Evolutionary conservation across 1,140 invertebrate species (phyloP), one percentile per base, ranked within the genome.

Genomic region (Scaptodrosophila lebanonensis): DNA sequence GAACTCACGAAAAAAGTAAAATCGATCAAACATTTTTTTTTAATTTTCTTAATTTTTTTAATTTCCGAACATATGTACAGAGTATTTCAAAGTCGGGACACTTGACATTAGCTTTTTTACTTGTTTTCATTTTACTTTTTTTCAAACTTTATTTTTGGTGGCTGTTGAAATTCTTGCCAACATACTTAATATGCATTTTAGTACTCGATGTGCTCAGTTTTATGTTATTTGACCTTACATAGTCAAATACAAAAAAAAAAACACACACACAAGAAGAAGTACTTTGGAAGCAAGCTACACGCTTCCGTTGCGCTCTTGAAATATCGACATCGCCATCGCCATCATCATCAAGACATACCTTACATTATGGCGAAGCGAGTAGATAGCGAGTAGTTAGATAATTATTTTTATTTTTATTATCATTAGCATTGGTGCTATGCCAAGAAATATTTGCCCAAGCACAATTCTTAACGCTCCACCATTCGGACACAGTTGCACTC

Each of bases 161-260:
- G 50, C 36, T 67, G 48, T 25, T 25, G 33, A 72, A 72, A 72
- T 72, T 25, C 22, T 25, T 25, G 22, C 8, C 8, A 25, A 25
- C 3, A 4, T 63, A 69, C 71, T 66, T 70, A 76, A 77, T 79
- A 73, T 82, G 73, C 73, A 73, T 79, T 76, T n/a, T 67, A 64
- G 66, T 58, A 51, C 59, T 58, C 68, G 52, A 8, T 25, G 8
- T 25, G 22, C 22, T 25, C n/a, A n/a, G n/a, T n/a, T n/a, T n/a
- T 25, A 3, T 77, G 61, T 33, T 25, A 53, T 64, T 71, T 54
- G 73, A 79, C 73, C 73, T 79, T 79, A 77, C 16, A 52, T 36
- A 66, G 48, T 4, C 29, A 18, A 9, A 25, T 9, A 36, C 8
- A 27, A 12, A 36, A 20, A 5, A 18, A 36, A 20, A 47, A 18